Percentiles rank a stretch among this genome's conserved stretches.
These are phyloP conservation scores for Poeciliopsis turneri DNA, from an alignment of 2,797 vertebrate species.

Conservation along the genomic window DNA sequence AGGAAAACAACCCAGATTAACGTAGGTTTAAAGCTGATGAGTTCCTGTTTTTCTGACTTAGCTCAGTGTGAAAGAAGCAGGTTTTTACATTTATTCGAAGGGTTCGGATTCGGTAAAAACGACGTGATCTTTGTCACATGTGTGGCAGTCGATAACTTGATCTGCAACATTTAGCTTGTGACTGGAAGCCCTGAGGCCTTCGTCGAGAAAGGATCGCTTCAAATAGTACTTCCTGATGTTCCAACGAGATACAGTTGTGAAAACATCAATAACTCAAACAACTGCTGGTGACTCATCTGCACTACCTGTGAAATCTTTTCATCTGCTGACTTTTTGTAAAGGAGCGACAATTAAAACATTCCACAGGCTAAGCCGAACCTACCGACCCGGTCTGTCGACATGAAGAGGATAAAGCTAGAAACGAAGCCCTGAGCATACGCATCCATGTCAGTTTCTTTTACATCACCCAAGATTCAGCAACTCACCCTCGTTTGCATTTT, in stretches of 20 bases:
- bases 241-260: constrained; percentile 45
- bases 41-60: not conserved
- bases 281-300: constrained; percentile 67
- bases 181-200: constrained; percentile 34
- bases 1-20: not conserved
- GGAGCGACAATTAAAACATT: constrained; percentile 74
- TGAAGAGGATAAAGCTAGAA: constrained; percentile 49
- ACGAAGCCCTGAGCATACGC: constrained; percentile 33
- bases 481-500: constrained; percentile 99
- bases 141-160: not conserved
- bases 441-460: constrained; percentile 10
- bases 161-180: not conserved
- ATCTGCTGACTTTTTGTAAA: constrained; percentile 52
- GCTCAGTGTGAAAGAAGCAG: not conserved
- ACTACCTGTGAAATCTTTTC: constrained; percentile 64
- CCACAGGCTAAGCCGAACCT: constrained; percentile 59
- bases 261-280: constrained; percentile 54
- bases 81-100: not conserved
- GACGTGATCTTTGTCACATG: not conserved
- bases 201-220: constrained; percentile 46
- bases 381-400: constrained; percentile 61
- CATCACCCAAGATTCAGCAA: constrained; percentile 24
- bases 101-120: not conserved
- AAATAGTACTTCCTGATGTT: constrained; percentile 52
- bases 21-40: not conserved